These are phyloP conservation scores for Acrocera orbiculus DNA, from an alignment of 2,888 invertebrate genomes.

Conservation along the genomic window DNA sequence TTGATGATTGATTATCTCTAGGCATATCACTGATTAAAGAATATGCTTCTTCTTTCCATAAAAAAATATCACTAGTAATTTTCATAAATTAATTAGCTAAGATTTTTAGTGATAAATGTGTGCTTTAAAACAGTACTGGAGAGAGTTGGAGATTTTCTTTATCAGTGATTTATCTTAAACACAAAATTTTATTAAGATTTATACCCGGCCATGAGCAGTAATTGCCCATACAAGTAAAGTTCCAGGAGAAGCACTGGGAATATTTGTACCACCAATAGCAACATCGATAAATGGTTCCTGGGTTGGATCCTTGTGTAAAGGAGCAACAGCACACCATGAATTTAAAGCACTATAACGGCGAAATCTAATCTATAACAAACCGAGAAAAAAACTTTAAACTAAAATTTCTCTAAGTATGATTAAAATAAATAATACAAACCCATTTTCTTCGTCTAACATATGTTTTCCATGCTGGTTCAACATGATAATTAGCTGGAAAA, in stretches of 20 bases:
- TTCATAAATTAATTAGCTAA: too few relatives aligned
- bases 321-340: conserved; percentile 83
- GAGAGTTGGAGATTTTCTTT: too few relatives aligned
- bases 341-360: conserved; percentile 77
- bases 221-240: conserved; percentile 80
- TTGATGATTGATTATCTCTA: too few relatives aligned
- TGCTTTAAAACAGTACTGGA: too few relatives aligned
- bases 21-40: too few relatives aligned
- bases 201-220: conserved; percentile 72
- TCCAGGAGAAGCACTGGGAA: conserved; percentile 59
- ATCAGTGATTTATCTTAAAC: too few relatives aligned
- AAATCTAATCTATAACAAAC: conserved; percentile 35
- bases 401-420: not conserved
- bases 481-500: conserved; percentile 66
- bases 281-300: conserved; percentile 87
- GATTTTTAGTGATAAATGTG: too few relatives aligned
- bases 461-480: conserved; percentile 74
- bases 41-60: too few relatives aligned
- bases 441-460: conserved; percentile 79
- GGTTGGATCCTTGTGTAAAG: conserved; percentile 74
- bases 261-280: conserved; percentile 65
- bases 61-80: too few relatives aligned
- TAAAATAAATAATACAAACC: conserved; percentile 33
- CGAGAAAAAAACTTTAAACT: not conserved
- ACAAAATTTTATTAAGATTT: not conserved